Base-by-base conservation (phyloP, 2,888 invertebrate species). In the Fragum sueziense region DNA sequence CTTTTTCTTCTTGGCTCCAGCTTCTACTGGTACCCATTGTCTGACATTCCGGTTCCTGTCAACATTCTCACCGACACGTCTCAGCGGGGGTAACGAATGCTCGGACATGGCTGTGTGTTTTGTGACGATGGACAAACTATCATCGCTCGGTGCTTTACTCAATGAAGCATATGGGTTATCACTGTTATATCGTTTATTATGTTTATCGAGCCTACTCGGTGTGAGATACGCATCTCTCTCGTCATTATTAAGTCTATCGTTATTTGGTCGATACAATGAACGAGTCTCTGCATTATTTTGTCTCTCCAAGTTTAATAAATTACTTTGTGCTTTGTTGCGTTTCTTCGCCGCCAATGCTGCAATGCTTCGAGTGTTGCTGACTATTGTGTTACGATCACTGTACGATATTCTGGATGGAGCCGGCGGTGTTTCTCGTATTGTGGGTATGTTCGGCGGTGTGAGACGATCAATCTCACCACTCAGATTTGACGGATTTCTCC, bases 281-380 rank as follows among this genome's bases (percentile, higher is more conserved):
- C 88, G 73, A 29, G 82, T 79, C 57, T 80, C 81, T 29, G 47
- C 33, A 47, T 37, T 59, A 37, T 47, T 33, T 59, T 85, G 78
- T 79, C 75, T 77, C 22, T 89, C 88, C 20, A 85, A 68, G 65
- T 87, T 88, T 11, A 82, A 59, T 25, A 84, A 68, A 77, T 87
- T 84, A 62, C 82, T 79, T 41, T 89, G 88, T n/a, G 85, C 88
- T 74, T 86, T 87, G 67, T 85, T 88, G 20, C 89, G 85, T 76
- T 91, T 91, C 61, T 84, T 88, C 4, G 92, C 92, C 9, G 92
- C 92, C 70, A 92, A 82, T 7, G 91, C 91, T 11, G 91, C 91
- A 51, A 92, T 92, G 84, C 85, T 91, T 65, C 92, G 82, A 3
- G 92, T 92, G 74, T 90, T 90, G 17, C 88, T 86, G 22, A 88